Evolutionary conservation across 2,888 invertebrate species (phyloP), one percentile per base, ranked within the genome.

Genomic region (Resseliella maxima): DNA sequence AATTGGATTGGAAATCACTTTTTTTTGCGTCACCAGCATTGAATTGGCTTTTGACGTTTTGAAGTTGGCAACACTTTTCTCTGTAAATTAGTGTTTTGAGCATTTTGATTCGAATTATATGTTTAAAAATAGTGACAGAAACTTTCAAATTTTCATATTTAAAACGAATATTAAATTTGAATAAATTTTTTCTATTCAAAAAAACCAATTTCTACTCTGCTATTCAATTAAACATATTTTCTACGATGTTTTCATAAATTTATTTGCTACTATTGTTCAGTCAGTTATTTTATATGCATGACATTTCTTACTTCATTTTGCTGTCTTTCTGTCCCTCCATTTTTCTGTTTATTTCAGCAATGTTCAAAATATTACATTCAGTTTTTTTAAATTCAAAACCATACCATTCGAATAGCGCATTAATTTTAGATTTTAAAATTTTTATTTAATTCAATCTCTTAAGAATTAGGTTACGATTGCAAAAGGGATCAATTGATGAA

Each of bases 21-120:
- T 83, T 83, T 83, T 83, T 83, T 83, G 83, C 83, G 83, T 83
- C 83, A 83, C 83, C 83, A 83, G 83, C 83, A 83, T 38, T 83
- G 83, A 38, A 83, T n/a, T 83, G 6, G 38, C 38, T n/a, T 83
- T 83, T 83, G 83, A 83, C 83, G n/a, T 83, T 83, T 83, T 83
- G 1, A 27, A 83, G 83, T 83, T 83, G 83, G 83, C 83, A 83
- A 83, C 83, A 83, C 83, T 83, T 83, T 83, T 83, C 24, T 38
- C n/a, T 36, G 24, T 38, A 83, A 83, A n/a, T 83, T 38, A 21
- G 83, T 83, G 38, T 83, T 38, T 38, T 38, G 38, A 24, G 38
- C 81, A 81, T 21, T 38, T n/a, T 41, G 24, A 12, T 83, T 38
- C 83, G 83, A 83, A 38, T 27, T 31, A 31, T 31, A 83, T 83